phyloP scores from a whole-genome alignment of 1,140 invertebrate species.

The Lordiphosa clarofinis region DNA sequence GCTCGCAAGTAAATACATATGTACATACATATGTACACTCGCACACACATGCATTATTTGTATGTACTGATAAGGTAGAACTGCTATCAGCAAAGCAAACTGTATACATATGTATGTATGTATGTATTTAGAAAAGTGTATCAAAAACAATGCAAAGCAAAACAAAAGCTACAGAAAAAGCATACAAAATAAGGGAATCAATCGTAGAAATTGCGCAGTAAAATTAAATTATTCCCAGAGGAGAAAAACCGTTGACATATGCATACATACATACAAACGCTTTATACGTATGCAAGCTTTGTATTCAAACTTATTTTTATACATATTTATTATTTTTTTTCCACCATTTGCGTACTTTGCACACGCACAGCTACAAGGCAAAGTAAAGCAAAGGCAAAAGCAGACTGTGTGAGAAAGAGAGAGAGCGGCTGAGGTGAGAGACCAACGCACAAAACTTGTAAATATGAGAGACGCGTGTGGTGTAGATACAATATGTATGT shows the following conservation, averaged over 20 bases:
- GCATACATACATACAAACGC: slow-evolving; percentile 1
- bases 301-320: slow-evolving; percentile 57
- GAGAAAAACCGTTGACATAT: slow-evolving; percentile 49
- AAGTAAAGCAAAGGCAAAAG: slow-evolving; percentile 6
- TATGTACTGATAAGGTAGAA: slow-evolving; percentile 28
- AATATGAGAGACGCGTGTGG: slow-evolving; percentile 24
- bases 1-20: slow-evolving; percentile 14
- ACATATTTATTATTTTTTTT: slow-evolving; percentile 27
- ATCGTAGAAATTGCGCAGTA: slow-evolving; percentile 72
- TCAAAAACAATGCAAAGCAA: slow-evolving; percentile 38
- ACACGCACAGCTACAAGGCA: slow-evolving; percentile 12
- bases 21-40: slow-evolving; percentile 24
- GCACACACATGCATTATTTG: slow-evolving; percentile 9
- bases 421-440: slow-evolving; percentile 13
- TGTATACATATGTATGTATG: slow-evolving; percentile 10
- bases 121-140: slow-evolving; percentile 17
- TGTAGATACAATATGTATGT: slow-evolving; percentile 2
- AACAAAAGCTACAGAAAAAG: slow-evolving; percentile 30
- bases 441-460: slow-evolving; percentile 67
- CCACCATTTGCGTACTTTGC: slow-evolving; percentile 41
- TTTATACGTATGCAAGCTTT: slow-evolving; percentile 20
- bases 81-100: slow-evolving; percentile 11
- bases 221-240: slow-evolving; percentile 66
- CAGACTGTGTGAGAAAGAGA: neutral
- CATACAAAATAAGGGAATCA: slow-evolving; percentile 49